Evolutionary conservation across 2,888 invertebrate species (phyloP), one percentile per base, ranked within the genome.

Genomic region (Philaethria dido): DNA sequence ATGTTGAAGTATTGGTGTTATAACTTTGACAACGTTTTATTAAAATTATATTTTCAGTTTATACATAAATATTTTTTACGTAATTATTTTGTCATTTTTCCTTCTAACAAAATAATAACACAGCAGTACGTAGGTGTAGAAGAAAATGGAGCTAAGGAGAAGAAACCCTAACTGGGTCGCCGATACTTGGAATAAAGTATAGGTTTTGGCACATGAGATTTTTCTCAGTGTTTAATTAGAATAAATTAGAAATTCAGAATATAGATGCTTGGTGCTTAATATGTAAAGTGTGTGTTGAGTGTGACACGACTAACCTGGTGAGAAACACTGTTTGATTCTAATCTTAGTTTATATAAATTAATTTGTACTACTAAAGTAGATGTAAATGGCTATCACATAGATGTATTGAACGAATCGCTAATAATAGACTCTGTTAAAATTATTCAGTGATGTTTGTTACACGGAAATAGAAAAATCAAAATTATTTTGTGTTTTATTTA

Each of bases 401-500:
- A 69, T 68, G 68, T 82, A 83, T 70, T 75, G 75, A 75, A 78
- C 74, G 78, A 83, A 81, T 78, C 75, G 80, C 82, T 87, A 84
- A 83, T 80, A 83, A 82, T 87, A 72, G 66, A 70, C 47, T 67
- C 54, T 67, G 68, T 69, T 66, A 65, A 88, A 85, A 83, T 78
- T 80, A 87, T 81, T 85, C 81, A 82, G 84, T 84, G 89, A 90
- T 89, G 88, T 91, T 92, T 92, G 92, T 92, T 91, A 92, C 90
- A 92, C 89, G 78, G 89, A 90, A 92, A 91, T 91, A 91, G 89
- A 91, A 82, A 75, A 74, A 73, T 70, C 67, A 69, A 72, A 67
- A 60, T 36, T 59, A 69, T 22, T 33, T 18, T 61, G 64, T 62
- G 67, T 73, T 68, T 73, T 70, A 72, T 73, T 74, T 68, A 13